Conservation (phyloP, 2,888 invertebrate genomes). For the Sphinx pinastri region DNA sequence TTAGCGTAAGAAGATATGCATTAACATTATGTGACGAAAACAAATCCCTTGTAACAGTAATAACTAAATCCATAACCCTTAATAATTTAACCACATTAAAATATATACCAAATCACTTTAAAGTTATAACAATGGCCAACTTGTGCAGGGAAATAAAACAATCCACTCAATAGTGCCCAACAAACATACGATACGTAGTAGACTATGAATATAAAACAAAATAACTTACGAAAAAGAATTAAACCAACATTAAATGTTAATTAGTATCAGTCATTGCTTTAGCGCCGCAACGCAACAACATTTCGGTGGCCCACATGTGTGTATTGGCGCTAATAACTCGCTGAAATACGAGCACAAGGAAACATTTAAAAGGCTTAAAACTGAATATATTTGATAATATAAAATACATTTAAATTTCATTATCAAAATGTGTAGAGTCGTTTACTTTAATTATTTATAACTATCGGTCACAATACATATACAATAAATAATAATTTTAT, state of each 20-base stretch:
- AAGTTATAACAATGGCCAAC: slow-evolving; percentile 73
- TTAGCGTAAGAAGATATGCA: slow-evolving; percentile 76
- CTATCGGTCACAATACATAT: not conserved
- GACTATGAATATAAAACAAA: slow-evolving; percentile 38
- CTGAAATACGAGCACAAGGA: not conserved
- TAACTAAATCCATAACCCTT: slow-evolving; percentile 76
- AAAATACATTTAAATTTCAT: not conserved
- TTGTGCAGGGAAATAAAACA: slow-evolving; percentile 70
- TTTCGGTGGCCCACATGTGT: slow-evolving; percentile 16
- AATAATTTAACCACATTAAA: slow-evolving; percentile 69
- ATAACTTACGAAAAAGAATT: slow-evolving; percentile 36
- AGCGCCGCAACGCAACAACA: slow-evolving; percentile 14
- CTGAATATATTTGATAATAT: not conserved
- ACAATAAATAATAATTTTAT: too few species aligned
- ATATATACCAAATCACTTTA: slow-evolving; percentile 58
- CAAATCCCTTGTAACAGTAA: slow-evolving; percentile 53
- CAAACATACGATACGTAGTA: slow-evolving; percentile 59
- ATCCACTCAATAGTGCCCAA: slow-evolving; percentile 74
- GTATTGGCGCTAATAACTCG: not conserved
- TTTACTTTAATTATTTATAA: not conserved
- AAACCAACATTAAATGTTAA: slow-evolving; percentile 27
- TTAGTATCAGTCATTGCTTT: slow-evolving; percentile 38
- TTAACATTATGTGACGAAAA: slow-evolving; percentile 66
- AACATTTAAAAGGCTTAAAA: not conserved
- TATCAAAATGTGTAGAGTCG: not conserved